A percentile compares a stretch with the other conserved stretches of the same genome.
Evolutionary conservation across 64 coral and sea anemone genomes (phyloP).

Genomic region (Hydrozoanthus tunicans): DNA sequence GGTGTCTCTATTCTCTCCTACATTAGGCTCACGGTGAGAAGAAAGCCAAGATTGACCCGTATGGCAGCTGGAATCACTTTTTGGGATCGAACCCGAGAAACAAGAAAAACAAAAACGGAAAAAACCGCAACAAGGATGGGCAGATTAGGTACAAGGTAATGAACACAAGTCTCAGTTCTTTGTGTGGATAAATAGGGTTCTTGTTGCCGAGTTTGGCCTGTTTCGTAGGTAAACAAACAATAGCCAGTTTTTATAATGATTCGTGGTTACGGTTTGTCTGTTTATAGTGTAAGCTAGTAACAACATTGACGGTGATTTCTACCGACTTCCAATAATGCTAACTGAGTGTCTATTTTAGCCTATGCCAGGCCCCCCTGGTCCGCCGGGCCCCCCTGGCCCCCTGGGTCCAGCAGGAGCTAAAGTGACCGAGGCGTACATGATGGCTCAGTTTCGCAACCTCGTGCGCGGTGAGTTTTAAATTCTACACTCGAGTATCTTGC

Average conservation of each 20-base stretch:
- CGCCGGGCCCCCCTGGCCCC: constrained; percentile 86
- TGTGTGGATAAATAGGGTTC: no score
- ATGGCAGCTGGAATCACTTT: constrained; percentile 50
- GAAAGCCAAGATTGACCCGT: background rate
- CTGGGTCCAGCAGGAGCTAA: constrained; percentile 85
- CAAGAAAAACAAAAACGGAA: constrained; percentile 37
- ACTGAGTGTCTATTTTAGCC: constrained; percentile 2
- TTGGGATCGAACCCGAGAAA: constrained; percentile 36
- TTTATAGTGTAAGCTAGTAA: no score
- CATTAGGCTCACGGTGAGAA: background rate
- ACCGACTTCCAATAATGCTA: background rate
- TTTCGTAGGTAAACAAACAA: no score
- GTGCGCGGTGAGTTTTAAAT: constrained; percentile 63
- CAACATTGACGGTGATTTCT: no score
- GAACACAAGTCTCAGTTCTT: background rate
- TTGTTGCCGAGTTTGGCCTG: no score
- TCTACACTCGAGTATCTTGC: no score
- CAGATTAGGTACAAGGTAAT: constrained; percentile 40
- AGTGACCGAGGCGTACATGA: constrained; percentile 92
- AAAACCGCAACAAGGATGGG: background rate
- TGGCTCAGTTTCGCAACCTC: constrained; percentile 90
- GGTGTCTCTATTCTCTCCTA: background rate
- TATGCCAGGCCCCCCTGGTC: constrained; percentile 64
- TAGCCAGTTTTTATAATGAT: no score
- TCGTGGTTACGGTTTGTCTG: no score